A percentile compares a stretch with the other conserved stretches of the same genome.
Conservation (phyloP, 2,888 invertebrate genomes). For the Brachylomia viminalis region DNA sequence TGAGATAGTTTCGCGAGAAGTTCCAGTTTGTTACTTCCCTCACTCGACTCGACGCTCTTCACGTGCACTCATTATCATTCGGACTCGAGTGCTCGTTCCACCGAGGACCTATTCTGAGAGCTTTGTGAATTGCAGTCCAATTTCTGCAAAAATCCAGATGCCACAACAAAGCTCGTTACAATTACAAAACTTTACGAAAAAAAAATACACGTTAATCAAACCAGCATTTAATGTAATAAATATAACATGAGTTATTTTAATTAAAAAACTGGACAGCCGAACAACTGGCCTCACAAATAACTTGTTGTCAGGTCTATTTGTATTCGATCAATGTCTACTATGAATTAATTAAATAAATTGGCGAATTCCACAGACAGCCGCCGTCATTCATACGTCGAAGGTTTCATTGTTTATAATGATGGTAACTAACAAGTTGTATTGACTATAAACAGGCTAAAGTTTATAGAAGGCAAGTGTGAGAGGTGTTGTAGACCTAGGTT, state of each 20-base stretch:
- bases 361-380: conserved; percentile 11
- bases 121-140: background rate
- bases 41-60: background rate
- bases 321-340: conserved; percentile 27
- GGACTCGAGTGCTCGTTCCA: background rate
- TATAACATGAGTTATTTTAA: conserved; percentile 1
- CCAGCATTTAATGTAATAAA: background rate
- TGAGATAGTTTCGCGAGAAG: background rate
- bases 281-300: background rate
- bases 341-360: conserved; percentile 40
- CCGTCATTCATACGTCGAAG: conserved; percentile 6
- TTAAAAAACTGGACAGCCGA: background rate
- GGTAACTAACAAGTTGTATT: conserved; percentile 17
- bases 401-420: conserved; percentile 10
- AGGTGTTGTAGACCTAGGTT: background rate
- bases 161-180: background rate
- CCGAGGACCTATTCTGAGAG: background rate
- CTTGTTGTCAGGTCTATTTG: conserved; percentile 5
- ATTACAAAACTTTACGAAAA: background rate
- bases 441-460: conserved; percentile 19
- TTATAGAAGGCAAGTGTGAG: conserved; percentile 14
- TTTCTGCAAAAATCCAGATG: conserved; percentile 1
- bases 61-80: background rate
- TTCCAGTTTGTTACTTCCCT: background rate
- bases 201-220: background rate